Evolutionary conservation across 2,797 vertebrate species (phyloP).

Genomic region (Enteromius unitaeniatus): DNA sequence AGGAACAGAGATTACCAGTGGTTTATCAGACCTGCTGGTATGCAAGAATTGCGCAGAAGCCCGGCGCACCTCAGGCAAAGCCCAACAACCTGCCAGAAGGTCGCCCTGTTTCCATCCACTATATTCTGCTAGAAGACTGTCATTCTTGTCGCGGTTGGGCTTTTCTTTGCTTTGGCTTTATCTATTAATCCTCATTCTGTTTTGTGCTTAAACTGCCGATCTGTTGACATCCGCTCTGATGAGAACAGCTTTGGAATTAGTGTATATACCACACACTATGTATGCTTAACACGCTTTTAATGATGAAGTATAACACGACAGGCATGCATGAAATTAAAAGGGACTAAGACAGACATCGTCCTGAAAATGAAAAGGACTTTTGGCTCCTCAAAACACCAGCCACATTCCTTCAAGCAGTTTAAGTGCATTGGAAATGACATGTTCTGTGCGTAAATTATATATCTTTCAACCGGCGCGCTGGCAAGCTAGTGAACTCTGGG

Average conservation of each 20-base stretch:
- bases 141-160: background rate
- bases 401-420: conserved; percentile 31
- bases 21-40: background rate
- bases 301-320: conserved; percentile 33
- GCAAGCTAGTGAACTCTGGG: conserved; percentile 41
- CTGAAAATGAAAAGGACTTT: conserved; percentile 23
- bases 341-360: conserved; percentile 17
- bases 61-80: background rate
- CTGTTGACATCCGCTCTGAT: conserved; percentile 20
- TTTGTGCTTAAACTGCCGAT: conserved; percentile 44
- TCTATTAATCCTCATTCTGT: conserved; percentile 34
- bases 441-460: conserved; percentile 50
- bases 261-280: background rate
- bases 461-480: conserved; percentile 29
- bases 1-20: background rate
- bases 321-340: conserved; percentile 46
- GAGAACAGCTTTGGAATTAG: conserved; percentile 25
- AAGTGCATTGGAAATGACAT: conserved; percentile 47
- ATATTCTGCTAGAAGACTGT: conserved; percentile 1
- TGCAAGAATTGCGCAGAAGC: background rate
- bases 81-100: conserved; percentile 8
- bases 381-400: conserved; percentile 22
- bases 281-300: conserved; percentile 31
- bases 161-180: conserved; percentile 26
- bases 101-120: background rate